These are phyloP conservation scores for Piliocolobus tephrosceles DNA, from an alignment of 2,113 vertebrate genomes.

Conservation along the genomic window DNA sequence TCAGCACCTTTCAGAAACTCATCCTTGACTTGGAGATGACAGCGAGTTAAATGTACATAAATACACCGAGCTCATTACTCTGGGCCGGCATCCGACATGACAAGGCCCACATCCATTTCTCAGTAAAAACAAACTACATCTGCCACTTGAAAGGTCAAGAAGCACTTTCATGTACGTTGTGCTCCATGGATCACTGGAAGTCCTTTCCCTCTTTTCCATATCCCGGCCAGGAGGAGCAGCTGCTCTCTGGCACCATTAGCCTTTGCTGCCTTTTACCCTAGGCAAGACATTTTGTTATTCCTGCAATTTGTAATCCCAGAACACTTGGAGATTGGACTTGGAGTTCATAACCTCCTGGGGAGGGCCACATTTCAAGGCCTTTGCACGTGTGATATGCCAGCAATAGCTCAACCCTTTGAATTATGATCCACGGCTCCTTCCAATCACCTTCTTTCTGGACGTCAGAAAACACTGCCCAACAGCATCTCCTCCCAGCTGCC, in stretches of 20 bases:
- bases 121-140: accelerated
- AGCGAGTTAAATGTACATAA: accelerated
- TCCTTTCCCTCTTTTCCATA: accelerated
- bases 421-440: accelerated
- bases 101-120: background rate
- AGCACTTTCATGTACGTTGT: background rate
- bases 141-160: background rate
- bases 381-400: accelerated
- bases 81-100: accelerated
- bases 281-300: accelerated
- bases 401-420: accelerated
- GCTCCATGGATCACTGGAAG: accelerated
- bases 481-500: accelerated
- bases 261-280: accelerated
- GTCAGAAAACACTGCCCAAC: accelerated
- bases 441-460: accelerated
- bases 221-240: accelerated
- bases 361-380: accelerated
- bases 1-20: accelerated
- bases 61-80: accelerated
- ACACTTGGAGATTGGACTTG: background rate
- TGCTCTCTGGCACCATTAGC: accelerated
- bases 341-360: accelerated
- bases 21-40: accelerated
- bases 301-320: accelerated